Conservation (phyloP, 2,797 vertebrate genomes). For the Erpetoichthys calabaricus region DNA sequence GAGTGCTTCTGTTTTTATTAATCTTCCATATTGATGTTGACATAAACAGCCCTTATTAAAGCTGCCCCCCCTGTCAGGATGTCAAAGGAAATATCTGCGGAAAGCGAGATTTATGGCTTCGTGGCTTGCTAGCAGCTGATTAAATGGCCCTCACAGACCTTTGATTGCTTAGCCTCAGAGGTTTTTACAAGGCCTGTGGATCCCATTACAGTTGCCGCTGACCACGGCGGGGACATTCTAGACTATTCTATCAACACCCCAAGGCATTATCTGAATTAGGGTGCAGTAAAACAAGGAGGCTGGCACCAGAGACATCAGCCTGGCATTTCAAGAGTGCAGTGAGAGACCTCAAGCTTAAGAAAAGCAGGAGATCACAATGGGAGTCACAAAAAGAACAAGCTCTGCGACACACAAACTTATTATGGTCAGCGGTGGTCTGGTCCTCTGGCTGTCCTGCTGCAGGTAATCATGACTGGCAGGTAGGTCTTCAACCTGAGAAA, state of each 20-base stretch:
- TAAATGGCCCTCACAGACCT: constrained; percentile 6
- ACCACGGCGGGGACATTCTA: neutral
- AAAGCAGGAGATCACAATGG: too few species aligned
- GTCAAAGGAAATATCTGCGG: constrained; percentile 13
- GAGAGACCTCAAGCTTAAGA: too few species aligned
- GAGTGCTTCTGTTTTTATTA: neutral
- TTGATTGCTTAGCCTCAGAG: neutral
- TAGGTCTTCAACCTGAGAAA: too few species aligned
- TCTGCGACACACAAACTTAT: too few species aligned
- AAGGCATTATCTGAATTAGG: too few species aligned
- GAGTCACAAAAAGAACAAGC: too few species aligned
- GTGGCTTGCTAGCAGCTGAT: constrained; percentile 8
- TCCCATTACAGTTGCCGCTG: neutral
- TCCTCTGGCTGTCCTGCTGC: too few species aligned
- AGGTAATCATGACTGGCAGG: too few species aligned
- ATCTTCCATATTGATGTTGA: constrained; percentile 8
- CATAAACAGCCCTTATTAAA: constrained; percentile 9
- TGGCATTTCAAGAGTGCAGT: too few species aligned
- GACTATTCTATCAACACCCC: neutral
- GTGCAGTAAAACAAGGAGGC: too few species aligned
- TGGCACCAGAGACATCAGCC: too few species aligned
- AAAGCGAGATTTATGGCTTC: constrained; percentile 12
- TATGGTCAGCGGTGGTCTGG: too few species aligned
- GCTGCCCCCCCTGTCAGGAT: constrained; percentile 7
- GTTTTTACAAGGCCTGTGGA: neutral